Conservation (phyloP, 2,797 vertebrate genomes). For the Lophotriccus pileatus region DNA sequence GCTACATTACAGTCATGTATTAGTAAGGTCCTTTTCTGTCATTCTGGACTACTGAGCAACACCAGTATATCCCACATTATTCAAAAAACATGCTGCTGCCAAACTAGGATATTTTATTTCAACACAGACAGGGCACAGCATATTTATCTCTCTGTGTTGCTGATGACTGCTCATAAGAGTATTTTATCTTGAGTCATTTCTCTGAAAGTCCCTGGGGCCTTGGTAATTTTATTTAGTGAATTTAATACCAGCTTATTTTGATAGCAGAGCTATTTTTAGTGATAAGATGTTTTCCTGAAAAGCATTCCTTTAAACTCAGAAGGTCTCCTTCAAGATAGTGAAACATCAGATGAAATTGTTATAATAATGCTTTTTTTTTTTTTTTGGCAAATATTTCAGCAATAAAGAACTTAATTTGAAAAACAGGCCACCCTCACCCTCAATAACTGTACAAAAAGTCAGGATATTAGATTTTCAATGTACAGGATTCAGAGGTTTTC, state of each 20-base stretch:
- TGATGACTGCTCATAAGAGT: neutral
- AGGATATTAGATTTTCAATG: neutral
- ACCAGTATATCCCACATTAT: neutral
- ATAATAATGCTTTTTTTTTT: neutral
- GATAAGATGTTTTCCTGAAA: neutral
- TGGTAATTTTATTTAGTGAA: neutral
- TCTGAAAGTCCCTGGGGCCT: neutral
- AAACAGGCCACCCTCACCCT: neutral
- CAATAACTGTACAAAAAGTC: neutral
- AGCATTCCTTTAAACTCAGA: neutral
- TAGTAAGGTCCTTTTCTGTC: neutral
- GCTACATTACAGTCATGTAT: neutral
- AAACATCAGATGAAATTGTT: neutral
- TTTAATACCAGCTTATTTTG: neutral
- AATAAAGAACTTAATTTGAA: neutral
- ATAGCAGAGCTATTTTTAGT: neutral
- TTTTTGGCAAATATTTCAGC: neutral
- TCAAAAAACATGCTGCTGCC: neutral
- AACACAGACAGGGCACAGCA: neutral
- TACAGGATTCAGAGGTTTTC: neutral
- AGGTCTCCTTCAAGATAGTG: neutral
- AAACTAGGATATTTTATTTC: neutral
- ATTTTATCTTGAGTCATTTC: neutral
- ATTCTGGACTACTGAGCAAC: neutral
- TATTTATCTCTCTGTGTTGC: neutral